These are phyloP conservation scores for Melanaphis sacchari DNA, from an alignment of 1,140 invertebrate genomes.

Conservation along the genomic window DNA sequence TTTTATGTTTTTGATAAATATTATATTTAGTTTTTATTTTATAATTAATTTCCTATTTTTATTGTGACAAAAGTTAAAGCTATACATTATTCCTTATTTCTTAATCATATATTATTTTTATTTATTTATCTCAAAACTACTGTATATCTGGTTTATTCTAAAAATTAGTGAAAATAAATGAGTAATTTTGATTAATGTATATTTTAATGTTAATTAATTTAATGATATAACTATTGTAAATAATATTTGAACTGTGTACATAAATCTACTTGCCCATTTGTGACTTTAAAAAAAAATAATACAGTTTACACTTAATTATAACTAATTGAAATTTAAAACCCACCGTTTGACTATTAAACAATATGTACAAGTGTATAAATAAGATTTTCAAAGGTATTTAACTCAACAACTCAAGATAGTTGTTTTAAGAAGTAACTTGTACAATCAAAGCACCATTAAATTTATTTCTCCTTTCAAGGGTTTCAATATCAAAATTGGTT, in stretches of 20 bases:
- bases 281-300: neutral
- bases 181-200: neutral
- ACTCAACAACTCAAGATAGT: too few relatives aligned
- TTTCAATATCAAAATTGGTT: too few relatives aligned
- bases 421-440: too few relatives aligned
- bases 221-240: neutral
- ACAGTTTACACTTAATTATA: neutral
- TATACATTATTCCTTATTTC: neutral
- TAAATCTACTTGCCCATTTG: neutral
- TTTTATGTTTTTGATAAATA: constrained; percentile 32
- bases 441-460: too few relatives aligned
- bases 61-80: neutral
- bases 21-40: constrained; percentile 9
- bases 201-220: neutral
- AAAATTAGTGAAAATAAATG: neutral
- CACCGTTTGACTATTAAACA: neutral
- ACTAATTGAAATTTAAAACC: neutral
- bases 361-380: too few relatives aligned
- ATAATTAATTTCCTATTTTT: neutral
- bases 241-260: neutral
- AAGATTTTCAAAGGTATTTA: too few relatives aligned
- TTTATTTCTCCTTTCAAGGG: too few relatives aligned
- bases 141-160: neutral
- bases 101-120: neutral
- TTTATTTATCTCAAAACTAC: neutral